Evolutionary conservation across 2,888 invertebrate species (phyloP).

Genomic region (Pseudeuparius sepicola): DNA sequence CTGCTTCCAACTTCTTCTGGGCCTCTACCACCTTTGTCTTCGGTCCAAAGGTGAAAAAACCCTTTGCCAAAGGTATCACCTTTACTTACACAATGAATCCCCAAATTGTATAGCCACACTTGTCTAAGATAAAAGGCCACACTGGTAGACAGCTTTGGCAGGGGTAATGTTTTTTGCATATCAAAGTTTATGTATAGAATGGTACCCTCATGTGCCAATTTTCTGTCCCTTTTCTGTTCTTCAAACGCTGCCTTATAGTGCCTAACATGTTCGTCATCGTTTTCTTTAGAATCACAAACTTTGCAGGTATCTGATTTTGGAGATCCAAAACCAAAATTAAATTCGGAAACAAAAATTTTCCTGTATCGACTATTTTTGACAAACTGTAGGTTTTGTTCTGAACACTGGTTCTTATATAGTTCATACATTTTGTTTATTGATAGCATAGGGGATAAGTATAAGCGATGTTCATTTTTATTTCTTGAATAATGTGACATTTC

Average conservation of each 20-base stretch:
- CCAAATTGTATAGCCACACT: slow-evolving; percentile 15
- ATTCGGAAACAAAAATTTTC: too few species aligned
- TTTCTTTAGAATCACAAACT: slow-evolving; percentile 13
- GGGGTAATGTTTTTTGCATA: slow-evolving; percentile 20
- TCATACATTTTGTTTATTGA: slow-evolving; percentile 13
- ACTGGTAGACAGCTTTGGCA: slow-evolving; percentile 16
- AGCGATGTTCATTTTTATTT: slow-evolving; percentile 10
- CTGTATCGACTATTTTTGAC: too few species aligned
- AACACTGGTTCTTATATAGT: slow-evolving; percentile 13
- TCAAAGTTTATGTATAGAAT: slow-evolving; percentile 23
- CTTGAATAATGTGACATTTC: slow-evolving; percentile 13
- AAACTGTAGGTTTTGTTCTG: slow-evolving; percentile 14
- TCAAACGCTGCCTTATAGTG: slow-evolving; percentile 12
- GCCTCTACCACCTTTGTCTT: slow-evolving; percentile 15
- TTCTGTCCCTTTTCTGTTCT: slow-evolving; percentile 13
- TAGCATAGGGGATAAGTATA: slow-evolving; percentile 13
- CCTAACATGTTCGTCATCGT: slow-evolving; percentile 11
- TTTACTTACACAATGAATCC: slow-evolving; percentile 13
- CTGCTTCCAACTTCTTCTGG: slow-evolving; percentile 16
- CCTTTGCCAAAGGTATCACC: too few species aligned
- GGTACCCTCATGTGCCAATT: too few species aligned
- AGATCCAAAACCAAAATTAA: too few species aligned
- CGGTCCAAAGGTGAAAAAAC: slow-evolving; percentile 15
- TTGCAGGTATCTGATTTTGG: slow-evolving; percentile 15
- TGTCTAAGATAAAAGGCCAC: slow-evolving; percentile 16